Evolutionary conservation across 2,113 vertebrate genomes (phyloP), one percentile per base, ranked within the genome.

Genomic region (Dunckerocampus dactyliophorus): DNA sequence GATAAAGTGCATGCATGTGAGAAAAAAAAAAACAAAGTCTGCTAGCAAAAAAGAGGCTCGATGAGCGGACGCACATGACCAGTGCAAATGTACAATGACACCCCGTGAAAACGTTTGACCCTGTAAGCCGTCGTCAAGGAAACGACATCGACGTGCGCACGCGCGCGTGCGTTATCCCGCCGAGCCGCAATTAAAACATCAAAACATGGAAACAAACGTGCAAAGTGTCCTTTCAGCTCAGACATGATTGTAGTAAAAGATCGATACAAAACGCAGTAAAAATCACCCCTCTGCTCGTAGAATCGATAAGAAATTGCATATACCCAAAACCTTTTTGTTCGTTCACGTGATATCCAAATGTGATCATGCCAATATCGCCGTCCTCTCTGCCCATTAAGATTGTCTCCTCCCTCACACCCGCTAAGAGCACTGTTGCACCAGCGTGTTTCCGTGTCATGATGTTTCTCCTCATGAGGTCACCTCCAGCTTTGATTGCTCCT

Each of bases 161-260:
- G 16, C 48, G 5, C 49, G 15, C 14, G 22, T 14, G 49, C 16
- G 39, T 43, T 43, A 43, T 12, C 39, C 39, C 12, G 85, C 77
- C 7, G 31, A 34, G 31, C 31, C 31, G 31, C 90, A 93, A 89
- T 89, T 93, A 93, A 93, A 89, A 95, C 95, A 95, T 94, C 93
- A 92, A 93, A 94, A 95, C 93, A 93, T 93, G 94, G 93, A 94
- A 94, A 93, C 93, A 88, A 93, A 91, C 88, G 86, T 88, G 85
- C 82, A 85, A 86, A 88, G 83, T 81, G 82, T 79, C 77, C 76
- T 68, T 80, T 76, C 80, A 71, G 82, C 83, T 77, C 62, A 77
- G 76, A 86, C 84, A 82, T 87, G 87, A 89, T 87, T 84, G 85
- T 89, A 90, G 87, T 85, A 88, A 91, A 92, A 91, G 88, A 84